Evolutionary conservation across 2,797 vertebrate species (phyloP), one percentile per base, ranked within the genome.

Genomic region (Odontamblyopus lacepedii): DNA sequence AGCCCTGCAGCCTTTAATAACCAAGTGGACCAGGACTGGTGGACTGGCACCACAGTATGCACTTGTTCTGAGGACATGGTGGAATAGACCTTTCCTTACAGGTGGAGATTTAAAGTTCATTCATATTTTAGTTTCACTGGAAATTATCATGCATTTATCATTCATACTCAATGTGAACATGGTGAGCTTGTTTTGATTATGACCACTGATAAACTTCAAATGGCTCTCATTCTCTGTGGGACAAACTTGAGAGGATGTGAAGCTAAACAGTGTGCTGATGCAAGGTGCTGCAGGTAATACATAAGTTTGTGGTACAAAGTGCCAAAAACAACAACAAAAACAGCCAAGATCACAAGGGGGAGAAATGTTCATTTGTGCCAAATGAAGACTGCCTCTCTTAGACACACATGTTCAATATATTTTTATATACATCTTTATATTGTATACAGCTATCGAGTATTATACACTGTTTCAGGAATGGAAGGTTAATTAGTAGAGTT

Each of bases 21-120:
- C 74, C 76, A 78, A 79, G 80, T 79, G 87, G 88, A 88, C 87
- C 85, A 82, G 78, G 81, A 82, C 75, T 72, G 80, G 78, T 85
- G 81, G 84, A 85, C 78, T 80, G 83, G 79, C 69, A 59, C 83
- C 82, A 80, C 83, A 81, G 82, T 81, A 76, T 83, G 78, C 82
- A 87, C 84, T 85, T 91, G 83, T 77, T 84, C 68, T 3, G 59
- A 81, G 76, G 79, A 84, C 63, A 72, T 78, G 77, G 72, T 71
- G 76, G 81, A 82, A 81, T 81, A 74, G 67, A 74, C 73, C 78
- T 68, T 87, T 57, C 67, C 38, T 63, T 72, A 81, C 73, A 85
- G 78, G 81, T 67, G 27, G 82, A 84, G 77, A 70, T 71, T 73
- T 75, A 85, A 89, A 84, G 78, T 89, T 89, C 80, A 84, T 85